Evolutionary conservation across 1,140 invertebrate genomes (phyloP).

Genomic region (Bombus soroeensis): DNA sequence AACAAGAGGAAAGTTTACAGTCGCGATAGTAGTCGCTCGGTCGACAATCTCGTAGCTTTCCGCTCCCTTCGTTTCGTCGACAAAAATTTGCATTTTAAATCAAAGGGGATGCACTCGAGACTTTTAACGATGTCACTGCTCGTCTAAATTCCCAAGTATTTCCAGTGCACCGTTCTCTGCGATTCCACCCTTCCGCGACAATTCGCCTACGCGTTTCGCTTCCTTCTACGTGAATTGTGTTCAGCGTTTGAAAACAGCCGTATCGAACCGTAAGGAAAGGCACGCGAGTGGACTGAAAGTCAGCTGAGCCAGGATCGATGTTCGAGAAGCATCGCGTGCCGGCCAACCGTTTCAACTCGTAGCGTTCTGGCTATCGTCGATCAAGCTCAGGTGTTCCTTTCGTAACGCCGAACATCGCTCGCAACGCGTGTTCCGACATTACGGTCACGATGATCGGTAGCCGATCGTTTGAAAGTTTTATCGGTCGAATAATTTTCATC

Average conservation of each 20-base stretch:
- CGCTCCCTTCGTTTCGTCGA: not conserved
- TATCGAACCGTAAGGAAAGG: not conserved
- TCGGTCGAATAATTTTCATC: not conserved
- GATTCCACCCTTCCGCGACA: not conserved
- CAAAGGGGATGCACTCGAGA: slow-evolving; percentile 34
- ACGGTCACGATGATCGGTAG: not conserved
- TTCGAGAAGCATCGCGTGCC: not conserved
- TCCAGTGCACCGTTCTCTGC: not conserved
- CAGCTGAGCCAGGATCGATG: slow-evolving; percentile 4
- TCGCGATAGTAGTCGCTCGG: no score
- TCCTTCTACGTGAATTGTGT: not conserved
- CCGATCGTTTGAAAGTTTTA: not conserved
- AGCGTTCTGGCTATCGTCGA: not conserved
- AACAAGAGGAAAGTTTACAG: not conserved
- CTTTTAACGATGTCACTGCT: not conserved
- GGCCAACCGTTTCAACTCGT: not conserved
- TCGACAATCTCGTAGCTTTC: not conserved
- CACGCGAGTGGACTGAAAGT: not conserved
- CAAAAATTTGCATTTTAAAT: slow-evolving; percentile 48
- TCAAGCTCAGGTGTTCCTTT: slow-evolving; percentile 4
- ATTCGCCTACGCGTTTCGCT: not conserved
- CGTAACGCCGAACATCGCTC: not conserved
- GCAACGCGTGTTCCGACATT: not conserved
- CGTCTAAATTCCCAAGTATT: not conserved
- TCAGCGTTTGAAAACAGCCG: not conserved